Percentiles rank a stretch among this genome's conserved stretches.
Conservation (phyloP, 2,797 vertebrate species). For the Platalea minor region DNA sequence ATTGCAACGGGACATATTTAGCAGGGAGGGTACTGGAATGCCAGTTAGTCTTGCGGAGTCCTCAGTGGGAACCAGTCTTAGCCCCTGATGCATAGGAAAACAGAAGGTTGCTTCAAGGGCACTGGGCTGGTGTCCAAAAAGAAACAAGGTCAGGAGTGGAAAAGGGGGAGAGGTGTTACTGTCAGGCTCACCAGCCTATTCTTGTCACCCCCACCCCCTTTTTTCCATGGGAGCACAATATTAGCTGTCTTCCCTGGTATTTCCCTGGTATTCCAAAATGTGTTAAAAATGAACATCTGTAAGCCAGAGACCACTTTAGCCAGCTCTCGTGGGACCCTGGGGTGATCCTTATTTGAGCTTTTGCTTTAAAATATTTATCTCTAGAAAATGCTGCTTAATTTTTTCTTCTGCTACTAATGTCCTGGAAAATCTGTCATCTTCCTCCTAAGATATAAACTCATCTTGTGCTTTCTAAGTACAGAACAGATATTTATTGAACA, state of each 20-base stretch:
- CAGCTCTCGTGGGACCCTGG: not conserved
- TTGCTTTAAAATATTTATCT: not conserved
- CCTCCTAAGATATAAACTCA: not conserved
- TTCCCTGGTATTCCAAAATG: slow-evolving; percentile 10
- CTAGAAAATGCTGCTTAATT: not conserved
- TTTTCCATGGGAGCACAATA: slow-evolving; percentile 11
- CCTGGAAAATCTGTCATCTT: not conserved
- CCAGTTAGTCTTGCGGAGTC: not conserved
- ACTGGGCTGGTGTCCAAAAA: not conserved
- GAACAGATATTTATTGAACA: not conserved
- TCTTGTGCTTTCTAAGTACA: not conserved
- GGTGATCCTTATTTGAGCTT: not conserved
- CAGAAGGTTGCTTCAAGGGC: not conserved
- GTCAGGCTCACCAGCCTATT: slow-evolving; percentile 28
- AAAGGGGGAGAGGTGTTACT: slow-evolving; percentile 3
- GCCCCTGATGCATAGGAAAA: not conserved
- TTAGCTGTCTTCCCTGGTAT: slow-evolving; percentile 34
- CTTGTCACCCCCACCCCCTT: not conserved
- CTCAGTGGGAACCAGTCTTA: not conserved
- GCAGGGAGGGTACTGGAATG: slow-evolving; percentile 20
- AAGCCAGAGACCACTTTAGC: not conserved
- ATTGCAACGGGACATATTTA: not conserved
- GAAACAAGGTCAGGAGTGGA: slow-evolving; percentile 19
- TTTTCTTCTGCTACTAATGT: not conserved
- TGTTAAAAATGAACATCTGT: not conserved